phyloP scores from a whole-genome alignment of 1,140 invertebrate genomes.

The Brevipalpus yothersi region DNA sequence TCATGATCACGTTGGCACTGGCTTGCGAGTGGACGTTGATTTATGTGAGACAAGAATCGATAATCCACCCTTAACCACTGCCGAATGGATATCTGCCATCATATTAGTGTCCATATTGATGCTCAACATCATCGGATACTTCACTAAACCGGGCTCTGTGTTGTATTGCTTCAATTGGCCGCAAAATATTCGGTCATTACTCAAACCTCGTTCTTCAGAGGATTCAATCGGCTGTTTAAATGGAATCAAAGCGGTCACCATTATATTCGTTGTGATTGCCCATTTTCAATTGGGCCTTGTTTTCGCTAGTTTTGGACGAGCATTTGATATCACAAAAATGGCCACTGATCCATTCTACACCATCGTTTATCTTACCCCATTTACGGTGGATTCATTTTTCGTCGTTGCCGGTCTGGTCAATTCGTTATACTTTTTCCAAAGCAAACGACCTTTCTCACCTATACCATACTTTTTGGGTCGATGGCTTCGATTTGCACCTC shows the following conservation, averaged over 20 bases:
- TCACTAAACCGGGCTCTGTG: neutral
- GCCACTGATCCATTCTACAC: neutral
- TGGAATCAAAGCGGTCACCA: neutral
- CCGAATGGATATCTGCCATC: neutral
- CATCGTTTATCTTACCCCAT: neutral
- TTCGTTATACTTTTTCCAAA: neutral
- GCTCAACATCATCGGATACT: neutral
- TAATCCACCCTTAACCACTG: neutral
- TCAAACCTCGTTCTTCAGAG: neutral
- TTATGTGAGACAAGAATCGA: neutral
- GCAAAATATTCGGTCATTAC: neutral
- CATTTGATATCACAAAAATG: neutral
- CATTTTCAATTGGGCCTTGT: neutral
- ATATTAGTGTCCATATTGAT: neutral
- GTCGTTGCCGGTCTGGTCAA: neutral
- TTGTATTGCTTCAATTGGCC: neutral
- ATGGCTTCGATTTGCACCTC: neutral
- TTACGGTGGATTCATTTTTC: neutral
- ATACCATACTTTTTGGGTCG: neutral
- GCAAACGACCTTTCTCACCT: neutral
- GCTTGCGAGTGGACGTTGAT: neutral
- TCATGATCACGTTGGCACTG: neutral
- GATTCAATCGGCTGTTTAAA: neutral
- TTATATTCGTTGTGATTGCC: neutral
- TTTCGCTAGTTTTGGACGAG: neutral